phyloP scores from a whole-genome alignment of 2,888 invertebrate genomes.

The Schizaphis graminum region DNA sequence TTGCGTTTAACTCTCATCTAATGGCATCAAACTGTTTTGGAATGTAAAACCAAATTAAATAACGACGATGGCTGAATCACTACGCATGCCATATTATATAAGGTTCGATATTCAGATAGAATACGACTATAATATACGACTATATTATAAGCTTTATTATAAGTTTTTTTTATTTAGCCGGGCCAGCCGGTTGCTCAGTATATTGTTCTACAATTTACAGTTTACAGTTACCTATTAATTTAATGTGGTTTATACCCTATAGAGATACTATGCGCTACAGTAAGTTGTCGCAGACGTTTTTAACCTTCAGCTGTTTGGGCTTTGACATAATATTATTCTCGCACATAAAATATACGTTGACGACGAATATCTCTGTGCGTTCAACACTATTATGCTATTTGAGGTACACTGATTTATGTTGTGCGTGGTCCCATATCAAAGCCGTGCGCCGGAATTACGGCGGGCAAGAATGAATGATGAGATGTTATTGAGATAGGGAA shows the following conservation, averaged over 20 bases:
- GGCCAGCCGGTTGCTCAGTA: neutral
- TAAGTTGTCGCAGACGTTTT: neutral
- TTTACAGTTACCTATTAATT: neutral
- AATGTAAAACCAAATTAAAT: too few species aligned
- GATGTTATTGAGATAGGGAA: conserved; percentile 42
- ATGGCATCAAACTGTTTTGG: too few species aligned
- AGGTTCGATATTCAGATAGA: neutral
- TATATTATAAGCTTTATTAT: neutral
- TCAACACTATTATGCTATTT: neutral
- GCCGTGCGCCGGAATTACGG: conserved; percentile 22
- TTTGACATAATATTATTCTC: neutral
- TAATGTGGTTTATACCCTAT: neutral
- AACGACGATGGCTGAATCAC: too few species aligned
- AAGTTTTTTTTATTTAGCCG: neutral
- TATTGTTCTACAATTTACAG: neutral
- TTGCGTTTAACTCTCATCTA: too few species aligned
- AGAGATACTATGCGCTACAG: neutral
- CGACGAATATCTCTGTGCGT: neutral
- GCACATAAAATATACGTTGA: neutral
- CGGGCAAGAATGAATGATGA: conserved; percentile 46
- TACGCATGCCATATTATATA: too few species aligned
- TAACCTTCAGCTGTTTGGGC: neutral
- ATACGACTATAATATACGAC: neutral
- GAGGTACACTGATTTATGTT: conserved; percentile 45
- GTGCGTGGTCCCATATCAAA: conserved; percentile 43